Percentiles rank a stretch among this genome's conserved stretches.
phyloP scores from a whole-genome alignment of 2,888 invertebrate genomes.

The Tribolium freemani region DNA sequence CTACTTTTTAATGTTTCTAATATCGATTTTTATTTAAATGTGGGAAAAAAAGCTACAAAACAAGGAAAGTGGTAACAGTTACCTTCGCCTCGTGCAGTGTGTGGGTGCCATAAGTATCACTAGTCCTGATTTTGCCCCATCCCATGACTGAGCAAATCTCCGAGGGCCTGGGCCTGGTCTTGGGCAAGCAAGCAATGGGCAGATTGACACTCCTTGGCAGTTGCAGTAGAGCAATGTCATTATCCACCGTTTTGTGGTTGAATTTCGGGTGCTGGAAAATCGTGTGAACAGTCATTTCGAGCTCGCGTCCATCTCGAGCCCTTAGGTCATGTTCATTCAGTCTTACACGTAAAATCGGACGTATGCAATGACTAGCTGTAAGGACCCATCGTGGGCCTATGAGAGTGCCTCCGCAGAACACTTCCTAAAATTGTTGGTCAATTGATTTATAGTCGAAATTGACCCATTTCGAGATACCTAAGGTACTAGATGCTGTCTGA shows the following conservation, averaged over 20 bases:
- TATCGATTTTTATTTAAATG: too few species aligned
- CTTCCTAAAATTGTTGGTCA: slow-evolving; percentile 75
- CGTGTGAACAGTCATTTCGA: slow-evolving; percentile 81
- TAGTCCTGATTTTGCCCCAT: slow-evolving; percentile 89
- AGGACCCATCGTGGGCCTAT: slow-evolving; percentile 87
- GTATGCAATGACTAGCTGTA: slow-evolving; percentile 90
- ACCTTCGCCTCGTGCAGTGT: slow-evolving; percentile 90
- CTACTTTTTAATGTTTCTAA: too few species aligned
- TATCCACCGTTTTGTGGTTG: slow-evolving; percentile 90
- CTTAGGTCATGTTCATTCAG: slow-evolving; percentile 88
- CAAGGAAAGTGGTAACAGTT: too few species aligned
- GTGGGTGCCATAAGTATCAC: slow-evolving; percentile 85
- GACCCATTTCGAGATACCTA: slow-evolving; percentile 62
- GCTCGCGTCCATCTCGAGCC: slow-evolving; percentile 81
- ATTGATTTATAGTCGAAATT: slow-evolving; percentile 10
- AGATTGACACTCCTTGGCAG: slow-evolving; percentile 68
- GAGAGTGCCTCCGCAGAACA: slow-evolving; percentile 90
- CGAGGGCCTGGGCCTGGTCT: slow-evolving; percentile 75
- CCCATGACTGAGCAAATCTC: slow-evolving; percentile 89
- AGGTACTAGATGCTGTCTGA: too few species aligned
- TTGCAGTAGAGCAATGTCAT: slow-evolving; percentile 90
- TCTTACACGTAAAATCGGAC: slow-evolving; percentile 82
- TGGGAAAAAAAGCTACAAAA: too few species aligned
- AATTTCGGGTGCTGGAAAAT: slow-evolving; percentile 88
- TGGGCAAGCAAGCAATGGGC: slow-evolving; percentile 82